A percentile compares a stretch with the other conserved stretches of the same genome.
These are phyloP conservation scores for Arctia plantaginis DNA, from an alignment of 2,888 invertebrate species.

Conservation along the genomic window DNA sequence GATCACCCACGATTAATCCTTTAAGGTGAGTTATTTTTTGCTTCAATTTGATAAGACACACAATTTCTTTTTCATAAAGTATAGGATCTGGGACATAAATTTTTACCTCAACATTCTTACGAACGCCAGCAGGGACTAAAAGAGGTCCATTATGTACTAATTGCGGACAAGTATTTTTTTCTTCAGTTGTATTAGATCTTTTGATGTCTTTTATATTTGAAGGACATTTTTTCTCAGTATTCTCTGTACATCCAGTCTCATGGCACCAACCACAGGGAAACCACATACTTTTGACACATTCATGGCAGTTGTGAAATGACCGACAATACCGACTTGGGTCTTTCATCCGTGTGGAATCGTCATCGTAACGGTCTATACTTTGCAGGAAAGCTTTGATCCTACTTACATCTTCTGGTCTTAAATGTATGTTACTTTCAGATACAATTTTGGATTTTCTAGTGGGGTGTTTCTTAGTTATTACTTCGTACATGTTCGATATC, in stretches of 20 bases:
- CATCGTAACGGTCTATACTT: slow-evolving; percentile 6
- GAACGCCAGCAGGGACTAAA: slow-evolving; percentile 51
- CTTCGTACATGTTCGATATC: slow-evolving; percentile 12
- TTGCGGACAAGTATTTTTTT: slow-evolving; percentile 51
- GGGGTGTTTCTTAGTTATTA: neutral
- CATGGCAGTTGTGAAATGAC: slow-evolving; percentile 53
- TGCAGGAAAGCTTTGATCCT: slow-evolving; percentile 31
- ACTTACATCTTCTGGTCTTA: slow-evolving; percentile 24
- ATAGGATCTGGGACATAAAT: slow-evolving; percentile 56
- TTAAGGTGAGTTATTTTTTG: slow-evolving; percentile 51
- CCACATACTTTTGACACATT: slow-evolving; percentile 56
- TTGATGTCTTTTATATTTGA: slow-evolving; percentile 26
- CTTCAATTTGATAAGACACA: slow-evolving; percentile 55
- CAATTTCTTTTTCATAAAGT: slow-evolving; percentile 56
- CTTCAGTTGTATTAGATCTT: slow-evolving; percentile 22
- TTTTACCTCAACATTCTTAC: slow-evolving; percentile 55
- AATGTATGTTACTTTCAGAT: neutral
- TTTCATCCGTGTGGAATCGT: slow-evolving; percentile 2
- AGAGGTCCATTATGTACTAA: slow-evolving; percentile 56
- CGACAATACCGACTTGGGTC: slow-evolving; percentile 49
- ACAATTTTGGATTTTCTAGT: neutral
- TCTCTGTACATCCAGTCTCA: slow-evolving; percentile 59
- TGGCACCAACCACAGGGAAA: slow-evolving; percentile 67
- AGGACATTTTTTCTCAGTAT: slow-evolving; percentile 50
- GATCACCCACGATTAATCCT: slow-evolving; percentile 54